phyloP scores from a whole-genome alignment of 2,888 invertebrate genomes.

The Phoenoteleia sp. region DNA sequence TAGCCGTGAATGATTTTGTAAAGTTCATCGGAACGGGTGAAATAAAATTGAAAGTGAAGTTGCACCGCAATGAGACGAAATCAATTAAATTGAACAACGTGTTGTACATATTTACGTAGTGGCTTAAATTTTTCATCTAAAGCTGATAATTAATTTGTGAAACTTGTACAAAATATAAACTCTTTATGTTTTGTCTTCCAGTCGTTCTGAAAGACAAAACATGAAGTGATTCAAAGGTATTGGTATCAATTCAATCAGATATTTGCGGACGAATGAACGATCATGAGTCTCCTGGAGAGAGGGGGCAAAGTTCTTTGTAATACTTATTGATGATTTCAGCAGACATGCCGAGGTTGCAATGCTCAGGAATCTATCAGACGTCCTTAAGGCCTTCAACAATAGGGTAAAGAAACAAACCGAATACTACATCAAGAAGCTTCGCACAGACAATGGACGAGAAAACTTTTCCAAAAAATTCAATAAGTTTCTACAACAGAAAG shows the following conservation, averaged over 20 bases:
- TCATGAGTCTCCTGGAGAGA: slow-evolving; percentile 33
- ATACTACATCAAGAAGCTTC: slow-evolving; percentile 52
- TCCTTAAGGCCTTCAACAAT: slow-evolving; percentile 31
- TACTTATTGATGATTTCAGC: slow-evolving; percentile 66
- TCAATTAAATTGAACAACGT: slow-evolving; percentile 66
- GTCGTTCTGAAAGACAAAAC: not conserved
- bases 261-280: slow-evolving; percentile 72
- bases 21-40: slow-evolving; percentile 1
- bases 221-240: slow-evolving; percentile 12
- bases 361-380: slow-evolving; percentile 36
- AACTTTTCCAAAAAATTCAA: slow-evolving; percentile 61
- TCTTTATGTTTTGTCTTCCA: slow-evolving; percentile 27
- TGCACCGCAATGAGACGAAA: not conserved
- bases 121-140: not conserved
- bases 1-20: slow-evolving; percentile 2
- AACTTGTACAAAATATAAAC: slow-evolving; percentile 23
- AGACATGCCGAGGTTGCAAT: slow-evolving; percentile 35
- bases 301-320: slow-evolving; percentile 60
- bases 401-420: slow-evolving; percentile 50
- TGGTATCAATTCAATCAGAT: slow-evolving; percentile 69
- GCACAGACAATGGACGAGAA: slow-evolving; percentile 64
- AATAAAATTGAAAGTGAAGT: not conserved
- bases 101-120: slow-evolving; percentile 72
- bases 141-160: slow-evolving; percentile 21
- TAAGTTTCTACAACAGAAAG: not conserved